Percentiles rank a stretch among this genome's conserved stretches.
These are phyloP conservation scores for Cathartes aura DNA, from an alignment of 2,113 vertebrate genomes.

Conservation along the genomic window DNA sequence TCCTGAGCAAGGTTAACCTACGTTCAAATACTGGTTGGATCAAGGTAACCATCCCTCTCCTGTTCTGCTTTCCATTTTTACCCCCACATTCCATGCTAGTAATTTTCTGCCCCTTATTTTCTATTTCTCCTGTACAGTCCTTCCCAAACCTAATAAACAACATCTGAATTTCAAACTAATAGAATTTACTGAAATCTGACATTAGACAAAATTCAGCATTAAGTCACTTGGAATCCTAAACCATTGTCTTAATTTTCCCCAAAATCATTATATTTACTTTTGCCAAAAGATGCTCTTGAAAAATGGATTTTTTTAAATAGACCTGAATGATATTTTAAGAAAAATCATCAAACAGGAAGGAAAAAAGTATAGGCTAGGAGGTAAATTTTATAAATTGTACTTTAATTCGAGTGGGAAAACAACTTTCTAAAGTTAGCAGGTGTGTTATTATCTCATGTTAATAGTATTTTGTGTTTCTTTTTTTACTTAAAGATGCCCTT, in stretches of 20 bases:
- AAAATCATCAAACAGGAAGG: neutral
- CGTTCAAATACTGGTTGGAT: neutral
- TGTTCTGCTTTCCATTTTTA: neutral
- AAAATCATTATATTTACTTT: neutral
- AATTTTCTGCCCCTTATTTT: neutral
- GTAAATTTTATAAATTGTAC: neutral
- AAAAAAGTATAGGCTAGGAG: neutral
- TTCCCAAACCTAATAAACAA: neutral
- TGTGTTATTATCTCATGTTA: neutral
- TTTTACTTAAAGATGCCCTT: neutral
- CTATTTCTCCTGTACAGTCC: neutral
- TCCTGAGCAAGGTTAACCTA: neutral
- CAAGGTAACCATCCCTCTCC: neutral
- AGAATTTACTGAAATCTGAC: neutral
- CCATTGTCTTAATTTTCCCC: neutral
- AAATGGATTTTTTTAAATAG: neutral
- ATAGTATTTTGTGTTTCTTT: neutral
- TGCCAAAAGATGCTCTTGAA: neutral
- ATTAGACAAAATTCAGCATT: neutral
- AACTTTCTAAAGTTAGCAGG: neutral
- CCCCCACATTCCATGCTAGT: neutral
- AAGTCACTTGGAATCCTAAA: neutral
- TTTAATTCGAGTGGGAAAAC: neutral
- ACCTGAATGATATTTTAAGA: neutral
- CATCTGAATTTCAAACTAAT: neutral